A percentile compares a stretch with the other conserved stretches of the same genome.
phyloP scores from a whole-genome alignment of 2,113 vertebrate genomes.

The Laticauda laticaudata region DNA sequence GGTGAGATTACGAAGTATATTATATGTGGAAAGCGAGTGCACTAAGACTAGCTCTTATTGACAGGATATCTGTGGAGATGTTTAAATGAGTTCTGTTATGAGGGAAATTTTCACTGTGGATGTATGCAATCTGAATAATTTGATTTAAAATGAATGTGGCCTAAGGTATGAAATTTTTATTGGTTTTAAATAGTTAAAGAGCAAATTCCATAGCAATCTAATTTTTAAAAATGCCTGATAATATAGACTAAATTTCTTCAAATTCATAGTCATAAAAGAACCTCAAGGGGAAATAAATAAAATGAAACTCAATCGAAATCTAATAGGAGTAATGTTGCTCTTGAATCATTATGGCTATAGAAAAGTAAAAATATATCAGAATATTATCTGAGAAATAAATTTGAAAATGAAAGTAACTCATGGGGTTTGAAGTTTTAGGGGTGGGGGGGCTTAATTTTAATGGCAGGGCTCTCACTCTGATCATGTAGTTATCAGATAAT shows the following conservation, averaged over 20 bases:
- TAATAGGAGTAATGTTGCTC: not conserved
- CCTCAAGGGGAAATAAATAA: not conserved
- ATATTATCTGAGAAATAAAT: conserved; percentile 35
- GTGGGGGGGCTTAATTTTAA: not conserved
- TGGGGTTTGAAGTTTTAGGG: not conserved
- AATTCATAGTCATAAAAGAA: conserved; percentile 10
- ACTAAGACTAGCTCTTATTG: not conserved
- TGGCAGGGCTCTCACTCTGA: not conserved
- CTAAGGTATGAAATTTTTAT: conserved; percentile 24
- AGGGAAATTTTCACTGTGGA: conserved; percentile 11
- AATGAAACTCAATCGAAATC: not conserved
- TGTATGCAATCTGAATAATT: not conserved
- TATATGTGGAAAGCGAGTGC: not conserved
- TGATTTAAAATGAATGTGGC: conserved; percentile 30
- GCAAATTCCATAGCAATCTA: conserved; percentile 6
- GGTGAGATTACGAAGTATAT: not conserved
- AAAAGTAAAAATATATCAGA: not conserved
- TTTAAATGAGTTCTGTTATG: not conserved
- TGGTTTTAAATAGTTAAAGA: conserved; percentile 18
- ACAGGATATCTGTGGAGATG: not conserved
- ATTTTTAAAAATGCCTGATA: not conserved
- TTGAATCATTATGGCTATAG: not conserved
- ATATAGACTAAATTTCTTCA: conserved; percentile 12
- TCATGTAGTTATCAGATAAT: not conserved
- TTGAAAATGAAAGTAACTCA: conserved; percentile 12